These are phyloP conservation scores for Bhutanitis thaidina DNA, from an alignment of 2,888 invertebrate species.

Conservation along the genomic window DNA sequence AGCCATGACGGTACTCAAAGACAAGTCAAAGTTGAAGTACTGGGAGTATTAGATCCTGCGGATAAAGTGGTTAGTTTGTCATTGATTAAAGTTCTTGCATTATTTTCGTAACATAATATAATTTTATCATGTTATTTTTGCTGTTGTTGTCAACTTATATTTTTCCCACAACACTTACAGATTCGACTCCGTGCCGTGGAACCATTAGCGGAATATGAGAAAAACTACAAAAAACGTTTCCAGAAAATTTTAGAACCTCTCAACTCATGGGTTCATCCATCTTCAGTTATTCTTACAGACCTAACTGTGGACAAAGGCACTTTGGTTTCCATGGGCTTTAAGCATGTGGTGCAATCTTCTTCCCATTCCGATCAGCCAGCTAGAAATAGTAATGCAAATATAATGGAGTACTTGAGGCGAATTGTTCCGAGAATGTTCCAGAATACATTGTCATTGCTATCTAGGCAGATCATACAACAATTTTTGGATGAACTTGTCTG, in stretches of 20 bases:
- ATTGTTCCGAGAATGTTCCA: conserved; percentile 95
- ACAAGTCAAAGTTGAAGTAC: conserved; percentile 93
- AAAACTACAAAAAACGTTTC: conserved; percentile 89
- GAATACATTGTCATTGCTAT: conserved; percentile 89
- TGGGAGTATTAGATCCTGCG: conserved; percentile 88
- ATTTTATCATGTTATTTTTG: too few species aligned
- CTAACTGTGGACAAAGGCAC: conserved; percentile 91
- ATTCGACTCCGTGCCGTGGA: conserved; percentile 90
- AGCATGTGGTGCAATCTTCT: conserved; percentile 84
- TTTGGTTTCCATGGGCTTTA: conserved; percentile 88
- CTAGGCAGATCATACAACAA: conserved; percentile 92
- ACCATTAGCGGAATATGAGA: conserved; percentile 87
- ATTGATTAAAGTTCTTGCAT: too few species aligned
- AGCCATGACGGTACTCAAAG: conserved; percentile 87
- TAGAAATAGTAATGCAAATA: conserved; percentile 84
- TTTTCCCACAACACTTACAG: conserved; percentile 35
- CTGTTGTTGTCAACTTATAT: too few species aligned
- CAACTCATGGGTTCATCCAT: conserved; percentile 87
- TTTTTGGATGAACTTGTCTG: conserved; percentile 94
- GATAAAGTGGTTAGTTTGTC: conserved; percentile 79
- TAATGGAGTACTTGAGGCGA: conserved; percentile 92
- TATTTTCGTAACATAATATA: too few species aligned
- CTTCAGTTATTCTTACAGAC: conserved; percentile 89
- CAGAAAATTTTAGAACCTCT: conserved; percentile 91
- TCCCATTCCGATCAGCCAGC: conserved; percentile 64